phyloP scores from a whole-genome alignment of 2,888 invertebrate genomes.

The Deilephila porcellus region DNA sequence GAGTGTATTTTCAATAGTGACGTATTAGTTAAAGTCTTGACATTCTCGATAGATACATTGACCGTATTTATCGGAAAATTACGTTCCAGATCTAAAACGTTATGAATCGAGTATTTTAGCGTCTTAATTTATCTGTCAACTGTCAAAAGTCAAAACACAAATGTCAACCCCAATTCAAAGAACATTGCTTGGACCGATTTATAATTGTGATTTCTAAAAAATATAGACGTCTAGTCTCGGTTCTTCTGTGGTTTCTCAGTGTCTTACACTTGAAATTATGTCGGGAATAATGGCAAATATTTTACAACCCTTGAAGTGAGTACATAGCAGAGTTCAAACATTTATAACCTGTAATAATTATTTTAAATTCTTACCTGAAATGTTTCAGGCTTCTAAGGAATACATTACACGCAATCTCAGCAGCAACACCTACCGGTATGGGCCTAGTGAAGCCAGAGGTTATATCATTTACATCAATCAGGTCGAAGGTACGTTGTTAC shows the following conservation, averaged over 20 bases:
- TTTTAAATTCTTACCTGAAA: background rate
- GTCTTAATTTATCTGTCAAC: too few relatives aligned
- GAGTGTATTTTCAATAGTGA: constrained; percentile 2
- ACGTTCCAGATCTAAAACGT: too few relatives aligned
- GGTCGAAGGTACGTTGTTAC: constrained; percentile 86
- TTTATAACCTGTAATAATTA: constrained; percentile 5
- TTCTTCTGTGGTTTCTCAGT: background rate
- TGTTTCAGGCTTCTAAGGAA: constrained; percentile 64
- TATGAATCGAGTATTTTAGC: too few relatives aligned
- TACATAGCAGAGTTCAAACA: background rate
- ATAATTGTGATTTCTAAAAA: too few relatives aligned
- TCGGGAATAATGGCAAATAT: constrained; percentile 63
- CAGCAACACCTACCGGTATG: constrained; percentile 47
- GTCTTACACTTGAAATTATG: constrained; percentile 49
- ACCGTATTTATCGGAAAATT: background rate
- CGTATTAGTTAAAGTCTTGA: background rate
- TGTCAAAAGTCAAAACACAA: too few relatives aligned
- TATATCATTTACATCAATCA: constrained; percentile 62
- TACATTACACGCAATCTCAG: constrained; percentile 54
- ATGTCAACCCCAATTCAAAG: too few relatives aligned
- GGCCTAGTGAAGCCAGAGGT: constrained; percentile 65
- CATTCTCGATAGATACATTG: background rate
- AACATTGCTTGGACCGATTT: too few relatives aligned
- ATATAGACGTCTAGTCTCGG: too few relatives aligned
- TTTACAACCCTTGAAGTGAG: constrained; percentile 68